Evolutionary conservation across 1,140 invertebrate genomes (phyloP).

Genomic region (Drosophila repletoides): DNA sequence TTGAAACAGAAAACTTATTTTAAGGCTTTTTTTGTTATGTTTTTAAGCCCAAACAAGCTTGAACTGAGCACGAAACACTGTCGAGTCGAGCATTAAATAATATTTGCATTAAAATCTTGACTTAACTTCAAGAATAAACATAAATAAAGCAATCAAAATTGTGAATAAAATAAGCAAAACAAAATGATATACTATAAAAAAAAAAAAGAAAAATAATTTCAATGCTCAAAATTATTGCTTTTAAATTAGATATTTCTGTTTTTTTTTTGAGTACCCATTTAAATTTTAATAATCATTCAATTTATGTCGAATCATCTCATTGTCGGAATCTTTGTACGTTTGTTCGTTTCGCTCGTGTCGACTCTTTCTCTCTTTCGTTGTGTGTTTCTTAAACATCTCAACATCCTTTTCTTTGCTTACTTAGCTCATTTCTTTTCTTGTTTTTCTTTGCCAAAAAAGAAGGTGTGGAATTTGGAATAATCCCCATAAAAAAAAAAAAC

Average conservation of each 20-base stretch:
- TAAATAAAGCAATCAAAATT: conserved; percentile 19
- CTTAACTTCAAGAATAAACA: background rate
- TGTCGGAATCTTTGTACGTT: conserved; percentile 64
- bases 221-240: conserved; percentile 35
- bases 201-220: conserved; percentile 19
- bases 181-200: conserved; percentile 35
- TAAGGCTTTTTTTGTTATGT: too few species aligned
- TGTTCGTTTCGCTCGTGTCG: conserved; percentile 47
- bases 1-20: too few species aligned
- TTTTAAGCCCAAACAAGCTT: too few species aligned
- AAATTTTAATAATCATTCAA: conserved; percentile 22
- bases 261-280: conserved; percentile 28
- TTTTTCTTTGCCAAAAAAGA: conserved; percentile 27
- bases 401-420: conserved; percentile 10
- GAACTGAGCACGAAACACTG: too few species aligned
- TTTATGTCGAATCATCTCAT: conserved; percentile 57
- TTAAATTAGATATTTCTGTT: conserved; percentile 40
- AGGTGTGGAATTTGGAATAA: conserved; percentile 29
- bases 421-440: conserved; percentile 14
- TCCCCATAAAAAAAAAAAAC: background rate
- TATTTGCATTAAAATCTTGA: too few species aligned
- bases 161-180: conserved; percentile 50
- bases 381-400: too few species aligned
- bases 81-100: too few species aligned
- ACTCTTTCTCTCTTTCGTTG: conserved; percentile 56